A percentile compares a stretch with the other conserved stretches of the same genome.
Conservation (phyloP, 2,113 vertebrate species). For the Hiodon alosoides region DNA sequence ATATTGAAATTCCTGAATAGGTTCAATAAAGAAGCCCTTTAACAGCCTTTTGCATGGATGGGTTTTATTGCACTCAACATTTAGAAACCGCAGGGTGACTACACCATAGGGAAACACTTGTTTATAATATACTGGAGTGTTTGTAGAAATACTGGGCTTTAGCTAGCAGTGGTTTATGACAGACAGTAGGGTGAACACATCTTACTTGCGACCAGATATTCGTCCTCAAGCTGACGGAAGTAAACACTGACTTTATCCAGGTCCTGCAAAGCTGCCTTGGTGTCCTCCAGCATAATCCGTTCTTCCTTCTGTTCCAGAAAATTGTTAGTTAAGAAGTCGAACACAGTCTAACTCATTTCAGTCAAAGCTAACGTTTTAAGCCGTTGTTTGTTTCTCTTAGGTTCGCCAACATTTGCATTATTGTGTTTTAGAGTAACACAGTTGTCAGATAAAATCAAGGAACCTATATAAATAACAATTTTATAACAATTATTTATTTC, state of each 20-base stretch:
- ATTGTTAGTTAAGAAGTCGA: not conserved
- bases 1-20: no score
- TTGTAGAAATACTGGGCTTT: not conserved
- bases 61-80: not conserved
- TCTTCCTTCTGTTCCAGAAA: constrained; percentile 77
- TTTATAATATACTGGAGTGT: no score
- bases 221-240: constrained; percentile 85
- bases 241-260: constrained; percentile 89
- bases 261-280: constrained; percentile 82
- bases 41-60: no score
- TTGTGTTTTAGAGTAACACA: no score
- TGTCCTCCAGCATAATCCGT: constrained; percentile 87
- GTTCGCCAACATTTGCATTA: no score
- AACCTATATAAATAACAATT: no score
- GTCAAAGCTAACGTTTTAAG: not conserved
- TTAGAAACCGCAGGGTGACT: not conserved
- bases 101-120: not conserved
- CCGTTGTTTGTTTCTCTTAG: no score
- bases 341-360: not conserved
- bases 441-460: no score
- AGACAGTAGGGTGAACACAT: constrained; percentile 2
- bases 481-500: no score
- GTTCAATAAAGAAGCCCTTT: no score
- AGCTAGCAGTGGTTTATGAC: not conserved
- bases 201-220: constrained; percentile 90